A percentile compares a stretch with the other conserved stretches of the same genome.
Evolutionary conservation across 1,140 invertebrate genomes (phyloP).

Genomic region (Brachionus sp.): DNA sequence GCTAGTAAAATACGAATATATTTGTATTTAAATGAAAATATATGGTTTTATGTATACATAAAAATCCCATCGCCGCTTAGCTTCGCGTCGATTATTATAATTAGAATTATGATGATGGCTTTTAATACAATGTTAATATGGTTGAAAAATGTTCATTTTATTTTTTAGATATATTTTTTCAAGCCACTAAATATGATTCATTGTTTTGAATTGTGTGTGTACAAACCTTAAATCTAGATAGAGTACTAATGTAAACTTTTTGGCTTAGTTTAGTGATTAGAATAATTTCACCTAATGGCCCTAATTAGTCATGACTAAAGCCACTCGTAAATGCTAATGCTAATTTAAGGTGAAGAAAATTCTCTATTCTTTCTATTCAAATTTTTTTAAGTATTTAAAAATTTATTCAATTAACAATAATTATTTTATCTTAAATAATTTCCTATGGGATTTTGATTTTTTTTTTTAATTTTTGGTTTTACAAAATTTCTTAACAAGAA

Average conservation of each 20-base stretch:
- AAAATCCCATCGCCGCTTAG: neutral
- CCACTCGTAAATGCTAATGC: neutral
- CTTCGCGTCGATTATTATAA: constrained; percentile 6
- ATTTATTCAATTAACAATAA: no score
- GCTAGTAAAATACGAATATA: neutral
- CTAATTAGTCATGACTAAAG: neutral
- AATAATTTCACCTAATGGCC: neutral
- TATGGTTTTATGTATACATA: constrained; percentile 3
- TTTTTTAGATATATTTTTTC: neutral
- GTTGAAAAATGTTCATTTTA: neutral
- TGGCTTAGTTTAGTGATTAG: neutral
- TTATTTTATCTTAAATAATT: no score
- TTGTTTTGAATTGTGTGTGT: neutral
- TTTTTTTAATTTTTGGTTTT: no score
- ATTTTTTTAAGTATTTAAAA: no score
- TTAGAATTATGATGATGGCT: constrained; percentile 2
- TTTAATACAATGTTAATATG: constrained; percentile 4
- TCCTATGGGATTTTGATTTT: no score
- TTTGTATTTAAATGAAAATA: neutral
- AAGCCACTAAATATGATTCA: neutral
- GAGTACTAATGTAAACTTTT: neutral
- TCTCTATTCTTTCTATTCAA: no score
- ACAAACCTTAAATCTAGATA: neutral
- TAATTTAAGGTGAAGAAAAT: no score
- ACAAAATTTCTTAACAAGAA: neutral